phyloP scores from a whole-genome alignment of 2,797 vertebrate species.

The Menidia menidia region DNA sequence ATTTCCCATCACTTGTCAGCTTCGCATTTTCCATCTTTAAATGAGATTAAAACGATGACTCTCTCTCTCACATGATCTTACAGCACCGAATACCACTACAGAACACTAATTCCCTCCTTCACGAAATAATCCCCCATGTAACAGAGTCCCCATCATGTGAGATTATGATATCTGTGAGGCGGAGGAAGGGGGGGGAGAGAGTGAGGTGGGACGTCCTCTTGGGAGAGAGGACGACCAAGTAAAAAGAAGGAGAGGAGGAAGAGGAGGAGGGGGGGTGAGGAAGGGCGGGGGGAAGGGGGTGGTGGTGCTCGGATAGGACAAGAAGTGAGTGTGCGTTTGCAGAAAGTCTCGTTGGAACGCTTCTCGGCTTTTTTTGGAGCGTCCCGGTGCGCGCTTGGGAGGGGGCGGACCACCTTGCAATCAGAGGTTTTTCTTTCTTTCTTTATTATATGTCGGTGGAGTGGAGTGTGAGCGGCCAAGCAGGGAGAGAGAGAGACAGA shows the following conservation, averaged over 20 bases:
- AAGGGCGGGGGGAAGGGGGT: slow-evolving; percentile 1
- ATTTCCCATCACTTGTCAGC: background rate
- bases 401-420: slow-evolving; percentile 10
- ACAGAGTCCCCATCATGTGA: slow-evolving; percentile 23
- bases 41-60: slow-evolving; percentile 31
- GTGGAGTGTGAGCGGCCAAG: slow-evolving; percentile 14
- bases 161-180: slow-evolving; percentile 40
- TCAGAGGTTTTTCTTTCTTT: background rate
- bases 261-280: background rate
- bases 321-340: slow-evolving; percentile 41
- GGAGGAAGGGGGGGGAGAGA: slow-evolving; percentile 7
- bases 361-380: slow-evolving; percentile 22
- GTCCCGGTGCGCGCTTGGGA: slow-evolving; percentile 19
- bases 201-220: slow-evolving; percentile 66
- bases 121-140: slow-evolving; percentile 41
- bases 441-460: slow-evolving; percentile 1
- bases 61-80: slow-evolving; percentile 18
- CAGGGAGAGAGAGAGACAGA: background rate
- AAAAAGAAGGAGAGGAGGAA: background rate
- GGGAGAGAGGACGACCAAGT: slow-evolving; percentile 28
- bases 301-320: slow-evolving; percentile 12
- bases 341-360: slow-evolving; percentile 30
- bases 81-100: background rate
- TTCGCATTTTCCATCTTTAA: slow-evolving; percentile 18
- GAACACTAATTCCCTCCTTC: slow-evolving; percentile 7